A percentile compares a stretch with the other conserved stretches of the same genome.
phyloP scores from a whole-genome alignment of 2,888 invertebrate species.

The Xylophagus ater region DNA sequence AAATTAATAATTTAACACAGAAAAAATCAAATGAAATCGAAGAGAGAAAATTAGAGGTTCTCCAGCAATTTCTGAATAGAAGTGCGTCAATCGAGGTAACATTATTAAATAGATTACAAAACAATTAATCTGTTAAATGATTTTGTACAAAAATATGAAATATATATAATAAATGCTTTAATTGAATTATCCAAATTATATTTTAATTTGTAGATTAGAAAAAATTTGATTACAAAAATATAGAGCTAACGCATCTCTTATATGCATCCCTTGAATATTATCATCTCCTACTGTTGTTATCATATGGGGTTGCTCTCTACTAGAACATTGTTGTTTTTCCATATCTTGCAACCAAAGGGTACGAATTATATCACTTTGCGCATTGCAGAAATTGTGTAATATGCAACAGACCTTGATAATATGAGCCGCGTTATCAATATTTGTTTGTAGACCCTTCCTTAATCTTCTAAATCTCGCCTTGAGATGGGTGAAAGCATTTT shows the following conservation, averaged over 20 bases:
- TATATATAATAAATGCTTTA: too few relatives aligned
- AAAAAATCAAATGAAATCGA: too few relatives aligned
- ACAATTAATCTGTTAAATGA: too few relatives aligned
- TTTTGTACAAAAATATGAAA: too few relatives aligned
- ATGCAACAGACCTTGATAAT: slow-evolving; percentile 3
- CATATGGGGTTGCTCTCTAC: not conserved
- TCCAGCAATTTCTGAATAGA: too few relatives aligned
- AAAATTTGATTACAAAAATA: not conserved
- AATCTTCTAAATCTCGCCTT: not conserved
- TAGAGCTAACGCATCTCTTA: not conserved
- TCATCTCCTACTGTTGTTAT: not conserved
- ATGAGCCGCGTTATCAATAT: not conserved
- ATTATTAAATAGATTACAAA: too few relatives aligned
- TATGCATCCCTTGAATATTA: not conserved
- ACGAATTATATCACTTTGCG: not conserved
- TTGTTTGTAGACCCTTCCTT: not conserved
- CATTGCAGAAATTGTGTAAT: not conserved
- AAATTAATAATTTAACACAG: too few relatives aligned
- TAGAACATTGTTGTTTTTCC: not conserved
- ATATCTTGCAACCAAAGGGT: not conserved
- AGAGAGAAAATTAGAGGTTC: too few relatives aligned
- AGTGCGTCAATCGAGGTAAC: too few relatives aligned
- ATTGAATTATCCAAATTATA: too few relatives aligned
- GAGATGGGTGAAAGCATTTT: not conserved
- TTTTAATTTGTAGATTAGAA: too few relatives aligned